These are phyloP conservation scores for Drepana falcataria DNA, from an alignment of 2,888 invertebrate species.

Conservation along the genomic window DNA sequence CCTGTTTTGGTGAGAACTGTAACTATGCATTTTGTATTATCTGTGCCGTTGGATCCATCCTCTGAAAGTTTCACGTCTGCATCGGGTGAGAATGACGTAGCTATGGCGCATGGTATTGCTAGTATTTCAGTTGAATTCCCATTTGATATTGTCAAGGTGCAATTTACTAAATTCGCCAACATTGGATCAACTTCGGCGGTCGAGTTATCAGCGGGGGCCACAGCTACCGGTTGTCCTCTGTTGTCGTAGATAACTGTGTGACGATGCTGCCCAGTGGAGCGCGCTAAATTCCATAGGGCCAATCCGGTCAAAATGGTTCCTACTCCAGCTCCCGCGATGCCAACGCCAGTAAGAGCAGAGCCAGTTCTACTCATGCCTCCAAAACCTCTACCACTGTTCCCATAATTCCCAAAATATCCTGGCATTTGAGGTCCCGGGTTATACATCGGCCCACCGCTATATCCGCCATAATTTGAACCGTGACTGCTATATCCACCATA, in stretches of 20 bases:
- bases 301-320: constrained; percentile 70
- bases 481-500: constrained; percentile 1
- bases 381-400: constrained; percentile 39
- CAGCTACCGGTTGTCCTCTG: constrained; percentile 66
- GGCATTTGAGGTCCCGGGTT: constrained; percentile 54
- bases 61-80: constrained; percentile 57
- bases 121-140: constrained; percentile 62
- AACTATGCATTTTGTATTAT: constrained; percentile 67
- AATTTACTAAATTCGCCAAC: constrained; percentile 64
- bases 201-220: constrained; percentile 54
- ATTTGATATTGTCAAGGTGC: constrained; percentile 63
- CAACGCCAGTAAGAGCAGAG: constrained; percentile 59
- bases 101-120: constrained; percentile 71
- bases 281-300: constrained; percentile 72
- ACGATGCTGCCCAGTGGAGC: constrained; percentile 60
- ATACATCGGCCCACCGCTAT: constrained; percentile 35
- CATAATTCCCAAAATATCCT: constrained; percentile 64
- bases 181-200: constrained; percentile 51
- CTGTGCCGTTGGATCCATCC: constrained; percentile 36
- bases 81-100: constrained; percentile 70
- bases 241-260: constrained; percentile 73
- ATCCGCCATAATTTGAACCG: constrained; percentile 37
- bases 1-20: constrained; percentile 61
- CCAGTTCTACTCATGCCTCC: constrained; percentile 55
- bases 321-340: constrained; percentile 68